Percentiles rank a stretch among this genome's conserved stretches.
Evolutionary conservation across 1,140 invertebrate genomes (phyloP).

Genomic region (Ceratina japonica): DNA sequence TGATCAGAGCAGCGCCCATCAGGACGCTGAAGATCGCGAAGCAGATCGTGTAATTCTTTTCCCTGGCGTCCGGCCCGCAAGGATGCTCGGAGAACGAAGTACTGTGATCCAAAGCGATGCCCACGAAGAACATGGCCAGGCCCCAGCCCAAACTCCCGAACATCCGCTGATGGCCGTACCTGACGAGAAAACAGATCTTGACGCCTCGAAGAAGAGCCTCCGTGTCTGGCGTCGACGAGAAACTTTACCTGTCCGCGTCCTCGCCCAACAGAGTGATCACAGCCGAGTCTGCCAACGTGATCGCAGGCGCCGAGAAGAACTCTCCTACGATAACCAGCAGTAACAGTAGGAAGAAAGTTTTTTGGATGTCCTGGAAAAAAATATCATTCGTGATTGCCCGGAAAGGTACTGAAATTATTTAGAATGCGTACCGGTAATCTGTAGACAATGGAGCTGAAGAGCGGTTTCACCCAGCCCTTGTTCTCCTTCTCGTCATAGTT

Average conservation of each 20-base stretch:
- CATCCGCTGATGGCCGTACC: conserved; percentile 98
- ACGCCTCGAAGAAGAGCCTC: background rate
- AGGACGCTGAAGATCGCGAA: conserved; percentile 98
- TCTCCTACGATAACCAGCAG: conserved; percentile 97
- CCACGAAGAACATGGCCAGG: conserved; percentile 98
- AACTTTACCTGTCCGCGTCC: conserved; percentile 87
- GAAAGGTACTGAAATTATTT: background rate
- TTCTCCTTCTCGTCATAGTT: conserved; percentile 91
- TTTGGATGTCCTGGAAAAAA: conserved; percentile 90
- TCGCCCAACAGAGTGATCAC: conserved; percentile 95
- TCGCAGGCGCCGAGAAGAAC: conserved; percentile 97
- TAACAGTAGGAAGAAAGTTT: conserved; percentile 96
- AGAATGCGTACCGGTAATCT: conserved; percentile 78
- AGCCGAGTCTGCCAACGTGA: conserved; percentile 97
- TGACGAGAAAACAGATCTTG: conserved; percentile 53
- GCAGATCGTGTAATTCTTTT: conserved; percentile 99
- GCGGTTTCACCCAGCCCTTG: conserved; percentile 91
- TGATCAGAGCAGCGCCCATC: conserved; percentile 96
- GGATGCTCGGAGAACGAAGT: conserved; percentile 94
- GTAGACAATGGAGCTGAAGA: conserved; percentile 97
- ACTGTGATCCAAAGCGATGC: conserved; percentile 98
- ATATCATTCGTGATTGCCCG: background rate
- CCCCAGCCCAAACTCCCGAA: conserved; percentile 99
- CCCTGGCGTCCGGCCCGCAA: conserved; percentile 91
- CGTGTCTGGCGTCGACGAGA: background rate